Evolutionary conservation across 2,113 vertebrate species (phyloP), one percentile per base, ranked within the genome.

Genomic region (Cygnus buccinator): DNA sequence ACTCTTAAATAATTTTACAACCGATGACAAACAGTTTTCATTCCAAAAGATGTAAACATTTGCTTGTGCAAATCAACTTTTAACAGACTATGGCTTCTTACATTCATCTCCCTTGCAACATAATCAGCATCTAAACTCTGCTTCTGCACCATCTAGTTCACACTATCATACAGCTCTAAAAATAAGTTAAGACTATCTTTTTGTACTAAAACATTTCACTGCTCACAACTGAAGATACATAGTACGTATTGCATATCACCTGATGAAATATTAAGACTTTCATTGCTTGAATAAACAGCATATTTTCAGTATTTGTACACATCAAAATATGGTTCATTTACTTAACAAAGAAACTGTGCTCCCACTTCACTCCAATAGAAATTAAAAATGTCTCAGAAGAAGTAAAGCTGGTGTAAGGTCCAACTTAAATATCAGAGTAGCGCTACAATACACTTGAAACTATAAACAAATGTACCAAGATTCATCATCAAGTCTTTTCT

Each of bases 41-140:
- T 94, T 95, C 63, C 52, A 83, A 78, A 68, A 95, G 79, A 94
- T 92, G 93, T 71, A 95, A 97, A 97, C 79, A 79, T 90, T 83
- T 95, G 87, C 91, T 95, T 96, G 97, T 97, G 97, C 98, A 98
- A 97, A 97, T 97, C 66, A 95, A 81, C 67, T 91, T 95, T 79
- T 83, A 93, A 93, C 94, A 96, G 6, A 7, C 72, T 96, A 97
- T 98, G 97, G 97, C 97, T 98, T 97, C 93, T 93, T 63, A 81
- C 79, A 93, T 66, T 92, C 63, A 0, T 92, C 78, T 94, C 72
- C 81, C 87, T 91, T 90, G 61, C 63, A 96, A 90, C 82, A 77
- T 11, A 46, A 92, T 46, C 86, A 76, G 20, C 80, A 89, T 84
- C 54, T 89, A 83, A 57, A 90, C 54, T 28, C 37, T n/a, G 67